Evolutionary conservation across 1,140 invertebrate genomes (phyloP).

Genomic region (Panagrolaimus sp.): DNA sequence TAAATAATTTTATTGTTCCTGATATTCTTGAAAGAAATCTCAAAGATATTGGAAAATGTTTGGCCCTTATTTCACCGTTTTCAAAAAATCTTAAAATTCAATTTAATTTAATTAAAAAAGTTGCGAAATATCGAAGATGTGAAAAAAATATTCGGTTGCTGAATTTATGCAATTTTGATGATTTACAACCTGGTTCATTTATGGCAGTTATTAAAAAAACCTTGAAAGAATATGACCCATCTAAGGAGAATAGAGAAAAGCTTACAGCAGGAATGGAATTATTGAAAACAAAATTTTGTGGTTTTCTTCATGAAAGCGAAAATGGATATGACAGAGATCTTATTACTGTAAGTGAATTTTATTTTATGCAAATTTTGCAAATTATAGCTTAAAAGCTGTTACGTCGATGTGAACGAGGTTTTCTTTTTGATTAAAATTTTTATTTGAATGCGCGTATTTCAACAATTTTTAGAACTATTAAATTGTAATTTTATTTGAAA

Average conservation of each 20-base stretch:
- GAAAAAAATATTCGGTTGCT: neutral
- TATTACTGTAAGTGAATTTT: too few species aligned
- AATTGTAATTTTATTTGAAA: too few species aligned
- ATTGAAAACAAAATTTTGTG: neutral
- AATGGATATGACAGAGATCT: neutral
- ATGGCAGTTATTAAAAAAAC: neutral
- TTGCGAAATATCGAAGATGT: neutral
- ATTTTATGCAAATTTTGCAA: too few species aligned
- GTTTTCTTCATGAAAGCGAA: neutral
- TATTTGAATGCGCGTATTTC: too few species aligned
- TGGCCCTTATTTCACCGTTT: neutral
- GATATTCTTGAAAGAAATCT: neutral
- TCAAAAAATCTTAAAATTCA: neutral
- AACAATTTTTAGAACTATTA: too few species aligned
- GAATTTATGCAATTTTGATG: slow-evolving; percentile 4
- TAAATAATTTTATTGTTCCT: neutral
- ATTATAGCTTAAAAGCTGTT: too few species aligned
- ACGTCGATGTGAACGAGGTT: too few species aligned
- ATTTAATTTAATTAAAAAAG: neutral
- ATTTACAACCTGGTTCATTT: neutral
- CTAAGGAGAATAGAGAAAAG: too few species aligned
- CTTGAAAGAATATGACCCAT: too few species aligned
- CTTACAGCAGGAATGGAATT: neutral
- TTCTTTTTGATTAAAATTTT: too few species aligned
- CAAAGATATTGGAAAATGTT: neutral